Percentiles rank a stretch among this genome's conserved stretches.
These are phyloP conservation scores for Actinernus sp. DNA, from an alignment of 92 coral and sea anemone genomes.

Conservation along the genomic window DNA sequence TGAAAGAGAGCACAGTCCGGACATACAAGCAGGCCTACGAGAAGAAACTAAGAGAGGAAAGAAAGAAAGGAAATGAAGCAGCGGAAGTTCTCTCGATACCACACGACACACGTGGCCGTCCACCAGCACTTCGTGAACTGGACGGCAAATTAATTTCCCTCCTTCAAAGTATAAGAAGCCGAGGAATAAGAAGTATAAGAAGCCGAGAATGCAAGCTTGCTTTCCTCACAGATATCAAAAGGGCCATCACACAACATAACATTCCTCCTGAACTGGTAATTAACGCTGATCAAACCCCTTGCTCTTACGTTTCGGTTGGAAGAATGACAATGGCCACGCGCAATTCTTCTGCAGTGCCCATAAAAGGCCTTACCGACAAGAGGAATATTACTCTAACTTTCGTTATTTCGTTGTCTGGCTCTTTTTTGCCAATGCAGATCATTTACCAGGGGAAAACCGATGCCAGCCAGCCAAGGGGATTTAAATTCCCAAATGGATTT, in stretches of 20 bases:
- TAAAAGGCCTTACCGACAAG: constrained; percentile 58
- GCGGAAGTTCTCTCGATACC: constrained; percentile 34
- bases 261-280: constrained; percentile 59
- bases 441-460: constrained; percentile 59
- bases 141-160: constrained; percentile 33
- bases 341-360: constrained; percentile 55
- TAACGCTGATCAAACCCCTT: constrained; percentile 78
- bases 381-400: constrained; percentile 58
- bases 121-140: constrained; percentile 21
- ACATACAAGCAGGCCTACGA: constrained; percentile 44
- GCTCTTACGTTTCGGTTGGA: constrained; percentile 74
- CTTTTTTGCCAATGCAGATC: constrained; percentile 59
- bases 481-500: constrained; percentile 14
- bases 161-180: constrained; percentile 56
- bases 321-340: constrained; percentile 75
- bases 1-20: constrained; percentile 12
- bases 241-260: constrained; percentile 12
- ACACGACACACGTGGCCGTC: constrained; percentile 60
- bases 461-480: constrained; percentile 16
- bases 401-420: constrained; percentile 34
- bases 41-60: constrained; percentile 42
- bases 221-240: constrained; percentile 41
- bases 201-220: constrained; percentile 58
- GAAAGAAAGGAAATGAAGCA: constrained; percentile 39
- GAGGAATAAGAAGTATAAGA: constrained; percentile 54